Evolutionary conservation across 1,140 invertebrate genomes (phyloP), one percentile per base, ranked within the genome.

Genomic region (Lycorma delicatula): DNA sequence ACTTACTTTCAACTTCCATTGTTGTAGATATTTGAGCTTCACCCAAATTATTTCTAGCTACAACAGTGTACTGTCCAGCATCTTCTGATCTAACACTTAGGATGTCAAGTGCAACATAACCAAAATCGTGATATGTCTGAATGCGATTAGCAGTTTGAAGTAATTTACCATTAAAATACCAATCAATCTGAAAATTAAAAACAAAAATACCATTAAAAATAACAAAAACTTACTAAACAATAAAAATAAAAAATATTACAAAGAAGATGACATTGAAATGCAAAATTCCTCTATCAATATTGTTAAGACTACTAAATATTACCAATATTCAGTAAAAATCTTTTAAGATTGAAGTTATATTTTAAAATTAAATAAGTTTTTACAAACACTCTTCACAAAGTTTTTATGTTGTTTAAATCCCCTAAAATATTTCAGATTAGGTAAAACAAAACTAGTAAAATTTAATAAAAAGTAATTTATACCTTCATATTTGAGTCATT

Each of bases 41-140:
- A 62, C 92, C 91, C 55, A 88, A 72, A 60, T 85, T 81, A 70
- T 95, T 95, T 67, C 85, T 83, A n/a, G 91, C 91, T 29, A 92
- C 83, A 28, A 93, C 89, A 1, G 88, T 90, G 67, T 94, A 93
- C 5, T 85, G 83, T 34, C 91, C 91, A 63, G 86, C 81, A 73
- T 95, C 91, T 69, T 92, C 87, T 26, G 83, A 78, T 31, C 89
- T 77, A 7, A 95, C 91, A 70, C 87, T 89, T 54, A 91, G 75
- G 63, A 98, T 94, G 68, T 97, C 93, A 59, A 98, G 79, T 41
- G 92, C 87, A 6, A 97, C 92, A 67, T 95, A 96, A 56, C 93
- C 93, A 74, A 97, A 97, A 72, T 97, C 93, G 66, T 96, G 87
- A 70, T 93, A 91, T 6, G 88, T 93, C 70, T 94, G 88, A 64